Base-by-base conservation (phyloP, 2,888 invertebrate genomes). In the Torymus tubicola region DNA sequence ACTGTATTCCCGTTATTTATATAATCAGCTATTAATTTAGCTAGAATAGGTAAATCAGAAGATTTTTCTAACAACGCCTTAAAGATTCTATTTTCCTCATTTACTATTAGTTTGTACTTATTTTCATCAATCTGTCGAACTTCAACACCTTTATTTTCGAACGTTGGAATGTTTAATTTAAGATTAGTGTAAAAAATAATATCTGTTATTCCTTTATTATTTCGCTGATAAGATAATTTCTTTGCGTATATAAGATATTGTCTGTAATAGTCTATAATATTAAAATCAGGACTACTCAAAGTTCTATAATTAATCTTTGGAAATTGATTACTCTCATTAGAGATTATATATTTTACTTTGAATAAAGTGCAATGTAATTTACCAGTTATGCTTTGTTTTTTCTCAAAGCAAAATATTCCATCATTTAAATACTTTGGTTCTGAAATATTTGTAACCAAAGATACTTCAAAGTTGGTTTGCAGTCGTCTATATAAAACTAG, bases 401-500 rank as follows among this genome's bases (percentile, higher is more conserved):
- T 64, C 31, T 31, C 42, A 42, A 64, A 64, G n/a, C 42, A 14
- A n/a, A 64, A 64, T 64, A 42, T 10, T 42, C 31, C 31, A n/a
- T 64, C 42, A 2, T 1, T 42, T 42, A 61, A 13, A 24, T 61
- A 24, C 11, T 24, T 61, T 10, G 61, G 24, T 24, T 21, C 12
- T 3, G 11, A 3, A 0, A 61, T 21, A 10, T 64, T 10, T 14
- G 2, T 5, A 14, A 42, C 14, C n/a, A 64, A 13, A n/a, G 3
- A n/a, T n/a, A n/a, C n/a, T 10, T 5, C 4, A 21, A 5, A 64
- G n/a, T 64, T 64, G 4, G 31, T 14, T 5, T 64, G 24, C n/a
- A 31, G 14, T 64, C 42, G 31, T 64, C 42, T n/a, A 64, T 64
- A n/a, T 42, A 64, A 42, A 64, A 64, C 31, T 64, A 64, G 42